Conservation (phyloP, 1,140 invertebrate genomes). For the Aradophagus sp. region DNA sequence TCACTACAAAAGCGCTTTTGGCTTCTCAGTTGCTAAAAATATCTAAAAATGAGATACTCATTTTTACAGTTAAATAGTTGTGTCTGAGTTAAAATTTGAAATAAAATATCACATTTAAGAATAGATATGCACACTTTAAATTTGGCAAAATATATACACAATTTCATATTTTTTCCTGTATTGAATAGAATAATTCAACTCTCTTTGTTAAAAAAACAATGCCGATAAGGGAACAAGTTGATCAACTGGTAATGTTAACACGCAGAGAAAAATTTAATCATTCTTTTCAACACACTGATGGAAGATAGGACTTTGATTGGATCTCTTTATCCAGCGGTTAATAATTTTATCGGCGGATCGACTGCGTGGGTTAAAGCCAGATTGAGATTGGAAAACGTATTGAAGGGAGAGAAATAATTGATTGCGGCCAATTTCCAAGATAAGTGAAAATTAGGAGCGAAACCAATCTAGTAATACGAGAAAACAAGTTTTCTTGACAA, state of each 20-base stretch:
- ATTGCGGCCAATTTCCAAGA: conserved; percentile 47
- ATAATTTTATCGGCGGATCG: conserved; percentile 37
- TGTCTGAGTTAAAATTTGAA: too few relatives aligned
- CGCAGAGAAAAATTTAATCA: conserved; percentile 57
- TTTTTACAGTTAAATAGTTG: too few relatives aligned
- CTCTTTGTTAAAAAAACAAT: too few relatives aligned
- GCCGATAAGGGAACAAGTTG: too few relatives aligned
- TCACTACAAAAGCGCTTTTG: too few relatives aligned
- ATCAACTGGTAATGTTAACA: conserved; percentile 44
- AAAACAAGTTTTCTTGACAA: conserved; percentile 23
- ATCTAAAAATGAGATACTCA: too few relatives aligned
- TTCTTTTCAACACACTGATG: conserved; percentile 23
- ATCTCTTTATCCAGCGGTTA: conserved; percentile 33
- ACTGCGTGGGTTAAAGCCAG: conserved; percentile 21
- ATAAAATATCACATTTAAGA: too few relatives aligned
- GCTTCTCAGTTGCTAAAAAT: too few relatives aligned
- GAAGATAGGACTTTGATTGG: conserved; percentile 31
- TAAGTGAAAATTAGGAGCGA: conserved; percentile 47
- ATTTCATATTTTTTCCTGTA: too few relatives aligned
- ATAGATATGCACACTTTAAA: too few relatives aligned
- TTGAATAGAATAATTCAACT: too few relatives aligned
- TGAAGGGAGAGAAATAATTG: conserved; percentile 40
- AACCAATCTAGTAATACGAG: conserved; percentile 22
- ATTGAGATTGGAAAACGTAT: conserved; percentile 25
- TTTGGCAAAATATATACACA: too few relatives aligned